A percentile compares a stretch with the other conserved stretches of the same genome.
Conservation (phyloP, 1,140 invertebrate genomes). For the Diorhabda carinulata region DNA sequence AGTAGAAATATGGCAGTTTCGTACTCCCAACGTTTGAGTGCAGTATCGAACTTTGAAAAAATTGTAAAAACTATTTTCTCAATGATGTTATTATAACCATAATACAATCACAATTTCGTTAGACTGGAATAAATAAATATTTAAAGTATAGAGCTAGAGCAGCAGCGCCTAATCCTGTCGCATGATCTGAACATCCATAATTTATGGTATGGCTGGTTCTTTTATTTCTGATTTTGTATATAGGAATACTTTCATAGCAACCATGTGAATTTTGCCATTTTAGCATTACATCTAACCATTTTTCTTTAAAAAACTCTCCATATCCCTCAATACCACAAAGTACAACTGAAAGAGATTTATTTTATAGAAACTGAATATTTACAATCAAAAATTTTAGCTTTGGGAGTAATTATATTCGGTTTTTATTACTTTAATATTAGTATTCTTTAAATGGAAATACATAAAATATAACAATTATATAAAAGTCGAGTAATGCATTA, state of each 20-base stretch:
- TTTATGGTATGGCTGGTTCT: constrained; percentile 17
- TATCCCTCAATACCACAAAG: constrained; percentile 26
- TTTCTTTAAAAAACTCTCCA: constrained; percentile 17
- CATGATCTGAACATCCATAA: constrained; percentile 28
- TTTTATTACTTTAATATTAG: too few species aligned
- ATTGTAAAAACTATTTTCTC: too few species aligned
- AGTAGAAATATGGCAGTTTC: too few species aligned
- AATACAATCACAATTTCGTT: too few species aligned
- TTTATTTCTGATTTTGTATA: constrained; percentile 6
- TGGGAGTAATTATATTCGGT: too few species aligned
- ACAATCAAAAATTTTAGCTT: too few species aligned
- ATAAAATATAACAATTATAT: too few species aligned
- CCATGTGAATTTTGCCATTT: constrained; percentile 24
- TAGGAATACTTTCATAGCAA: constrained; percentile 19
- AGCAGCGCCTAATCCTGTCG: constrained; percentile 24
- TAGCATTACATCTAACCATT: constrained; percentile 17
- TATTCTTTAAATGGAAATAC: too few species aligned
- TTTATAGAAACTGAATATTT: background rate
- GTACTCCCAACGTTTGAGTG: too few species aligned
- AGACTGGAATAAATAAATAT: constrained; percentile 5
- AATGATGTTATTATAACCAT: too few species aligned
- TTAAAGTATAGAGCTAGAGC: constrained; percentile 19
- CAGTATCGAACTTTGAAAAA: too few species aligned
- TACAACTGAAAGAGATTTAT: constrained; percentile 16
- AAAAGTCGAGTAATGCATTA: too few species aligned